These are phyloP conservation scores for Jaculus jaculus DNA, from an alignment of 2,113 vertebrate genomes.

Conservation along the genomic window DNA sequence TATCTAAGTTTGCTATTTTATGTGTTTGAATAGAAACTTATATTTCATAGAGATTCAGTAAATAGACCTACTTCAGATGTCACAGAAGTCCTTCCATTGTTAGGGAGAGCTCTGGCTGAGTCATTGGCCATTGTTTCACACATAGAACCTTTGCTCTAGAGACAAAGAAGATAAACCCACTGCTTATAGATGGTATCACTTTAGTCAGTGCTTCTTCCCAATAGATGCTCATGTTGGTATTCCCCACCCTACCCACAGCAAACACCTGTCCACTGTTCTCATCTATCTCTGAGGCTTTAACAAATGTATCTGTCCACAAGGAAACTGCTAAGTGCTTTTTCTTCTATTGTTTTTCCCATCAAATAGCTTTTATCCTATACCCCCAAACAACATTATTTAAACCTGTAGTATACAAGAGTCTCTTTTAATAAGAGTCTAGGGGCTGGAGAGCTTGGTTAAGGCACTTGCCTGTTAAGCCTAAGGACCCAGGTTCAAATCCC, in stretches of 20 bases:
- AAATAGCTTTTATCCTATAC: background rate
- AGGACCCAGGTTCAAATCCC: no score
- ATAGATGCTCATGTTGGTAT: background rate
- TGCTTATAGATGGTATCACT: background rate
- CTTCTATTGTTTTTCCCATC: background rate
- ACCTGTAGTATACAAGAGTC: background rate
- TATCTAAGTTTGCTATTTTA: background rate
- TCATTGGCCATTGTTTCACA: background rate
- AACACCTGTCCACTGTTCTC: background rate
- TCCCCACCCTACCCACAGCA: background rate
- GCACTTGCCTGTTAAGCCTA: no score
- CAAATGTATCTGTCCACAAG: background rate
- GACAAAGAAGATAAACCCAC: background rate
- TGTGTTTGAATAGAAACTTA: background rate
- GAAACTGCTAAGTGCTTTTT: background rate
- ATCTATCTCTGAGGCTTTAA: background rate
- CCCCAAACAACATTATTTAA: background rate
- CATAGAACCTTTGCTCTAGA: background rate
- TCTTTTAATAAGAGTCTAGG: background rate
- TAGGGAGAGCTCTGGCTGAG: background rate
- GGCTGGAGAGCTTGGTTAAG: no score
- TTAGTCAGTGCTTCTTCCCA: background rate
- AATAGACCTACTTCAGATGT: background rate
- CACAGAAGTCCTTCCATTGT: background rate
- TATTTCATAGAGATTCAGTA: constrained; percentile 1